phyloP scores from a whole-genome alignment of 2,797 vertebrate species.

The Platalea minor region DNA sequence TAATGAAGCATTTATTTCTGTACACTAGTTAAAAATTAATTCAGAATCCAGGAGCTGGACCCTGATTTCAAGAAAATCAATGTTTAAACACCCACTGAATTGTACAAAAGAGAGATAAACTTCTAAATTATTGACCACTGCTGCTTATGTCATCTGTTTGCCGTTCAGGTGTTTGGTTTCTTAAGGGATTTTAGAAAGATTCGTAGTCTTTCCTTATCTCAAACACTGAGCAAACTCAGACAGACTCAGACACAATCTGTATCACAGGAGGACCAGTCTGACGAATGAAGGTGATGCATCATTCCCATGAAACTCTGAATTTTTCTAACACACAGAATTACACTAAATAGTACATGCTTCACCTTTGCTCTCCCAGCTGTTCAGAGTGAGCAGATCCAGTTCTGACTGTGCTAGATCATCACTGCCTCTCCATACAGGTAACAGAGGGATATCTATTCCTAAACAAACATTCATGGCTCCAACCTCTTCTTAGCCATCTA shows the following conservation, averaged over 20 bases:
- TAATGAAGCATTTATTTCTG: conserved; percentile 31
- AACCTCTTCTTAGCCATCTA: conserved; percentile 50
- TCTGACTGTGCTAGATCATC: conserved; percentile 49
- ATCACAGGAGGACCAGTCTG: conserved; percentile 51
- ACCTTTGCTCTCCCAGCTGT: conserved; percentile 69
- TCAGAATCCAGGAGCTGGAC: not conserved
- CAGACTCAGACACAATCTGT: conserved; percentile 56
- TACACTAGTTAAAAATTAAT: conserved; percentile 51
- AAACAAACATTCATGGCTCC: conserved; percentile 64
- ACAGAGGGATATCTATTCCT: conserved; percentile 55
- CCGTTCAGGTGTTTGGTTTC: conserved; percentile 71
- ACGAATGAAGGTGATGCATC: conserved; percentile 60
- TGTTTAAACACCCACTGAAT: conserved; percentile 34
- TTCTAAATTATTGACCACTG: conserved; percentile 44
- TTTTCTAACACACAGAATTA: conserved; percentile 58
- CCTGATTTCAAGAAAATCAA: conserved; percentile 36
- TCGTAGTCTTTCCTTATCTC: conserved; percentile 69
- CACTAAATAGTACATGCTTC: conserved; percentile 59
- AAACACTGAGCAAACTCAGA: conserved; percentile 64
- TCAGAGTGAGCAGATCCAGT: conserved; percentile 32
- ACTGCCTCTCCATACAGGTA: conserved; percentile 4
- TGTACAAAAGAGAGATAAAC: conserved; percentile 18
- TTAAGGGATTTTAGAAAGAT: conserved; percentile 58
- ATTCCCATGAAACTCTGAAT: conserved; percentile 25
- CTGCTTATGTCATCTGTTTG: conserved; percentile 53